These are phyloP conservation scores for Panthera uncia DNA, from an alignment of 2,113 vertebrate species.

Conservation along the genomic window DNA sequence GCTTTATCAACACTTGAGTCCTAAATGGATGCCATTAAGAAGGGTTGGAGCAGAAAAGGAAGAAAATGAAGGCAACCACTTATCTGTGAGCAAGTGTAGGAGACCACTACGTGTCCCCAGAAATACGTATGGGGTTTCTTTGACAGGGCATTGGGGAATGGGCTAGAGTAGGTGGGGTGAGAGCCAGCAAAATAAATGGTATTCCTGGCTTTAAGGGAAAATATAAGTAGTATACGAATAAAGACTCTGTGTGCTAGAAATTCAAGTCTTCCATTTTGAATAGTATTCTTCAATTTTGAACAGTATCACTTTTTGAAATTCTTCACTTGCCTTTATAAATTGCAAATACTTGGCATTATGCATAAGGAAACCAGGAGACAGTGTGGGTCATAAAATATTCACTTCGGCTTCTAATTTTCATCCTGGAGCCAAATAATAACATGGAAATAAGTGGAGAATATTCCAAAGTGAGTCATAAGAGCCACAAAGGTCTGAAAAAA, in stretches of 20 bases:
- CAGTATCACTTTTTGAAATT: constrained; percentile 29
- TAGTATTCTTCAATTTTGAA: not conserved
- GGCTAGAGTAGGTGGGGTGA: not conserved
- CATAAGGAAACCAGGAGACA: constrained; percentile 43
- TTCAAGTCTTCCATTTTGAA: not conserved
- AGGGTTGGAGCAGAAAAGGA: not conserved
- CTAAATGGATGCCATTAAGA: not conserved
- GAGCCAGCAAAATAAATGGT: not conserved
- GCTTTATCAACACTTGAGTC: not conserved
- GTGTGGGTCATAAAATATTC: constrained; percentile 61
- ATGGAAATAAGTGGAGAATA: constrained; percentile 57
- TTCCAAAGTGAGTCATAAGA: constrained; percentile 71
- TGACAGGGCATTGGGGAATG: not conserved
- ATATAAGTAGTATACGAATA: not conserved
- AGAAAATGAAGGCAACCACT: not conserved
- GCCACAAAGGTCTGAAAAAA: constrained; percentile 59
- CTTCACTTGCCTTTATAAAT: constrained; percentile 65
- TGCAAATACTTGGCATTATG: constrained; percentile 43
- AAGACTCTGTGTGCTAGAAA: not conserved
- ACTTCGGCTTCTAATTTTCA: constrained; percentile 66
- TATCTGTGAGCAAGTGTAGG: not conserved
- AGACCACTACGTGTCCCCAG: not conserved
- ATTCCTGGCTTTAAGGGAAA: constrained; percentile 36
- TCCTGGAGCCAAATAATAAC: constrained; percentile 64
- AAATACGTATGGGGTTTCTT: not conserved